Percentiles rank a stretch among this genome's conserved stretches.
These are phyloP conservation scores for Squalus acanthias DNA, from an alignment of 2,797 vertebrate species.

Conservation along the genomic window DNA sequence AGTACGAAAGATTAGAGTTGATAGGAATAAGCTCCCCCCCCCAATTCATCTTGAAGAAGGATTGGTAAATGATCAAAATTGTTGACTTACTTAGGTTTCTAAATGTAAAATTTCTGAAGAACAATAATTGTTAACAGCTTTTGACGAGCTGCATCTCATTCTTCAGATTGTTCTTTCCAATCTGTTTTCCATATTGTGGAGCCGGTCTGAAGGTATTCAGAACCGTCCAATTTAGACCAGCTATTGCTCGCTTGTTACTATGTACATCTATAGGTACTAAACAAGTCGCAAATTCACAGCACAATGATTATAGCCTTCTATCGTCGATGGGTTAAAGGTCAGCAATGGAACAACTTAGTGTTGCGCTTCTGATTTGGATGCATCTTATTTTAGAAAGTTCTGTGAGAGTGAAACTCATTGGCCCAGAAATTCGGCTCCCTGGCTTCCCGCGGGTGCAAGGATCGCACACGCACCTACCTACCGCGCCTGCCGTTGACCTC, in stretches of 20 bases:
- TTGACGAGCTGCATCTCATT: neutral
- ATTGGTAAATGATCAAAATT: neutral
- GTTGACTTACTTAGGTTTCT: neutral
- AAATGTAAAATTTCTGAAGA: neutral
- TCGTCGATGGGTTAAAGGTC: neutral
- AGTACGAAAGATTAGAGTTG: neutral
- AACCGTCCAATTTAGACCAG: neutral
- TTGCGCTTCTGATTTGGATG: neutral
- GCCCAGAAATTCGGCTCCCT: neutral
- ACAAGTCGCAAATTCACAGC: neutral
- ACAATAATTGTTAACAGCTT: conserved; percentile 9
- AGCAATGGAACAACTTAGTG: neutral
- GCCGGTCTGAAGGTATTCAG: neutral
- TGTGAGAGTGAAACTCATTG: neutral
- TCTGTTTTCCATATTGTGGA: neutral
- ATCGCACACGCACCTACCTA: too few relatives aligned
- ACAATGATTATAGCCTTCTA: neutral
- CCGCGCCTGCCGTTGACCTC: too few relatives aligned
- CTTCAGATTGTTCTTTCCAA: neutral
- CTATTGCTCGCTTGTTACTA: neutral
- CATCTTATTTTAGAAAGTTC: neutral
- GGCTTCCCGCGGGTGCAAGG: too few relatives aligned
- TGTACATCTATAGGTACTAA: neutral
- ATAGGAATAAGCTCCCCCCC: neutral
- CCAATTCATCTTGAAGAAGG: neutral